Evolutionary conservation across 37 sponge, comb jelly and placozoan species (phyloP).

Genomic region (Eunapius fragilis): DNA sequence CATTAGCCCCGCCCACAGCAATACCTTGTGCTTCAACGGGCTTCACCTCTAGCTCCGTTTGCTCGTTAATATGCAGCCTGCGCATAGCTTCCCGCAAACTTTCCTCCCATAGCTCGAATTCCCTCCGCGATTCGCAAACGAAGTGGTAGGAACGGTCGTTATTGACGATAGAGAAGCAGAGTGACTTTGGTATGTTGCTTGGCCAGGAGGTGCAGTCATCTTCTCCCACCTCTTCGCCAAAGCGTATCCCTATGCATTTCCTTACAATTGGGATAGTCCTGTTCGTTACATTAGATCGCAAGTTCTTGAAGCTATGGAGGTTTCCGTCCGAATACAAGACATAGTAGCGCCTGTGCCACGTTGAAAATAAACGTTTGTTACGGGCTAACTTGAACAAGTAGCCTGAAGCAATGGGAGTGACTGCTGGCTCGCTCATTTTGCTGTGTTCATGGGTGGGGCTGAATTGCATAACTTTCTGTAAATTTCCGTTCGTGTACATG

Average conservation of each 20-base stretch:
- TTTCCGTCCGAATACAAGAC: constrained; percentile 47
- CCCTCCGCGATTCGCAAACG: constrained; percentile 14
- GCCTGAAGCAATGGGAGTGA: constrained; percentile 18
- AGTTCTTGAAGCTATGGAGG: constrained; percentile 26
- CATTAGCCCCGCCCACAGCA: not conserved
- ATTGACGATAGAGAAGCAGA: constrained; percentile 41
- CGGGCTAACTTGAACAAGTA: constrained; percentile 42
- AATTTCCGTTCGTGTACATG: not conserved
- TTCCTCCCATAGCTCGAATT: constrained; percentile 18
- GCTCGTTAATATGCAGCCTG: not conserved
- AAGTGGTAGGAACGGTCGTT: constrained; percentile 48
- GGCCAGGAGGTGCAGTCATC: constrained; percentile 56
- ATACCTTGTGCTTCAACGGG: not conserved
- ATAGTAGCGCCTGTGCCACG: constrained; percentile 49
- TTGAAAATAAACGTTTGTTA: constrained; percentile 4
- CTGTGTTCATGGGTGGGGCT: not conserved
- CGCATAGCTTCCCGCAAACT: not conserved
- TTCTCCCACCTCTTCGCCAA: constrained; percentile 25
- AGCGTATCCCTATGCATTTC: constrained; percentile 26
- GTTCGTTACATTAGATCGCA: not conserved
- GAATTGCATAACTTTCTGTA: not conserved
- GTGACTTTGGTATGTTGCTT: not conserved
- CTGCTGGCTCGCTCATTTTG: not conserved
- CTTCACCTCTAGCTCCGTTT: not conserved
- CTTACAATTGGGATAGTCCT: constrained; percentile 20